Conservation (phyloP, 92 coral and sea anemone species). For the Zoanthus gigantus region DNA sequence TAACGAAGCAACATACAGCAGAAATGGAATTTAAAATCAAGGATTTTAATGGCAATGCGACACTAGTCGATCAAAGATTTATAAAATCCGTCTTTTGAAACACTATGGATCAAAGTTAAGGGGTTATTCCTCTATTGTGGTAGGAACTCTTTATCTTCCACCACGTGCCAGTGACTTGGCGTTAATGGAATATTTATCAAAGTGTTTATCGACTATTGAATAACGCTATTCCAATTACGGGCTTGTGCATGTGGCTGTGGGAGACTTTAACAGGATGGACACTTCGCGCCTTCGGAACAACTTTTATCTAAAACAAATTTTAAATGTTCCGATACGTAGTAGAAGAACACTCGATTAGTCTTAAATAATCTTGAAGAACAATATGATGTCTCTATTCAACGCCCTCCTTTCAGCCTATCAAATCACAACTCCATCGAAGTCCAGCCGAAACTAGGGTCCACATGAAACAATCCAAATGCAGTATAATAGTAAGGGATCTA, state of each 20-base stretch:
- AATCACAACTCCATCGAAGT: not conserved
- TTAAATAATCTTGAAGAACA: not conserved
- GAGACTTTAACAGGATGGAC: not conserved
- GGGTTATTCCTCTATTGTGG: constrained; percentile 47
- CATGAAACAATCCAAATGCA: too few species aligned
- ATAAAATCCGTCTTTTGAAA: constrained; percentile 14
- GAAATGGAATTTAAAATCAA: too few species aligned
- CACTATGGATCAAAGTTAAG: constrained; percentile 43
- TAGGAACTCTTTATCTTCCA: constrained; percentile 56
- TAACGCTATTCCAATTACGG: not conserved
- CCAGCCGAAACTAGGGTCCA: too few species aligned
- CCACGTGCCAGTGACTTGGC: constrained; percentile 45
- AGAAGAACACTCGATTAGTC: not conserved
- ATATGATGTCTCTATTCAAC: not conserved
- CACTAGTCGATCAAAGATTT: not conserved
- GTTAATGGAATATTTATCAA: not conserved
- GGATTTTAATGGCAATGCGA: too few species aligned
- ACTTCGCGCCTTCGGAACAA: not conserved
- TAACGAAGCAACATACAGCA: too few species aligned
- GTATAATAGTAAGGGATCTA: too few species aligned
- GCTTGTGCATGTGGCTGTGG: not conserved
- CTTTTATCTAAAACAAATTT: not conserved
- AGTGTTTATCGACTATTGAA: not conserved
- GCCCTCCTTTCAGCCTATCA: not conserved
- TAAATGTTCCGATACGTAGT: not conserved